A percentile compares a stretch with the other conserved stretches of the same genome.
Evolutionary conservation across 2,888 invertebrate genomes (phyloP).

Genomic region (Prosopocoilus inquinatus): DNA sequence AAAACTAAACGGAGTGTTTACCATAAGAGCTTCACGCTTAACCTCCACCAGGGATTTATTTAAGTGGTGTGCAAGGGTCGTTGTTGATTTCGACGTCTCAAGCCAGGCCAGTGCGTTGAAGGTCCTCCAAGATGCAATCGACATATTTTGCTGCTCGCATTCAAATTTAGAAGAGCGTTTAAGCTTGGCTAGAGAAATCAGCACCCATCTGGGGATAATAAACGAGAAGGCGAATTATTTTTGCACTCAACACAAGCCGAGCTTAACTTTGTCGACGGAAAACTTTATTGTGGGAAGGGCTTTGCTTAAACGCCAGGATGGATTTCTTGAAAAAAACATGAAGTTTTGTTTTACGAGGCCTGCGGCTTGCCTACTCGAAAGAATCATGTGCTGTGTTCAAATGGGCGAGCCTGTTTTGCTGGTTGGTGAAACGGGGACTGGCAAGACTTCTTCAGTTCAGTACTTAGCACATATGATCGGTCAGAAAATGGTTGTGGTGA

Average conservation of each 20-base stretch:
- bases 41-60: slow-evolving; percentile 86
- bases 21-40: slow-evolving; percentile 58
- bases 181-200: slow-evolving; percentile 70
- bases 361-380: slow-evolving; percentile 80
- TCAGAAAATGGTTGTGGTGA: slow-evolving; percentile 87
- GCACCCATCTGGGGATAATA: slow-evolving; percentile 77
- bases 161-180: slow-evolving; percentile 64
- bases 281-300: slow-evolving; percentile 73
- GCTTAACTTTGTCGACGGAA: slow-evolving; percentile 58
- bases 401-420: slow-evolving; percentile 87
- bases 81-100: slow-evolving; percentile 70
- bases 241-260: slow-evolving; percentile 75
- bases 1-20: slow-evolving; percentile 51
- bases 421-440: slow-evolving; percentile 98
- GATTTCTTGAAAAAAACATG: not conserved
- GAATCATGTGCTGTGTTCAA: slow-evolving; percentile 79
- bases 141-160: slow-evolving; percentile 84
- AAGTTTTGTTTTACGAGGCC: slow-evolving; percentile 80
- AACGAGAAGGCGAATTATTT: slow-evolving; percentile 81
- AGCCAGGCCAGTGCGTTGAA: slow-evolving; percentile 67
- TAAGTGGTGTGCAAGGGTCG: slow-evolving; percentile 84
- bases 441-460: slow-evolving; percentile 95
- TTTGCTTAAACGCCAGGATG: slow-evolving; percentile 40
- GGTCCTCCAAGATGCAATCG: slow-evolving; percentile 84
- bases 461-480: slow-evolving; percentile 82